Conservation (phyloP, 2,113 vertebrate species). For the Echinops telfairi region DNA sequence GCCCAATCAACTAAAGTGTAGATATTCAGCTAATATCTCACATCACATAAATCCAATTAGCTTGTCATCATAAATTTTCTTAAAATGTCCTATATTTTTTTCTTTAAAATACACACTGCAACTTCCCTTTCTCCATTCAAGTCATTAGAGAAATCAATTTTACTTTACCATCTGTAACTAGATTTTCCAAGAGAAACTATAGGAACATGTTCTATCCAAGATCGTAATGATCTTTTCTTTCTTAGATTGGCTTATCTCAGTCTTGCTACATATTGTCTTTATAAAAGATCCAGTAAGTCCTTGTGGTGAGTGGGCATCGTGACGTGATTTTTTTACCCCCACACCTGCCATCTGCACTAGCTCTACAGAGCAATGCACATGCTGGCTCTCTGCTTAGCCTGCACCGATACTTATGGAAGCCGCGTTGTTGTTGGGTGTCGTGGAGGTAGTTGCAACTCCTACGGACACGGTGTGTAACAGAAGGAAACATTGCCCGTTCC, state of each 20-base stretch:
- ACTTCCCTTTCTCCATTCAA: slow-evolving; percentile 22
- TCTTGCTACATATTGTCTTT: slow-evolving; percentile 67
- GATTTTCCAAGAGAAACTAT: slow-evolving; percentile 80
- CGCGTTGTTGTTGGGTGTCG: too few species aligned
- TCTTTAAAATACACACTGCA: background rate
- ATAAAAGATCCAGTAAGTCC: slow-evolving; percentile 33
- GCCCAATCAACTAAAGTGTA: background rate
- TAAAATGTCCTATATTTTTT: slow-evolving; percentile 51
- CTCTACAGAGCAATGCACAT: slow-evolving; percentile 66
- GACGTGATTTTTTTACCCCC: slow-evolving; percentile 53
- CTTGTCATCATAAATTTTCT: slow-evolving; percentile 22
- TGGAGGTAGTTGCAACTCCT: too few species aligned
- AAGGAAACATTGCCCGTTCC: too few species aligned
- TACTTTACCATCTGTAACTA: slow-evolving; percentile 80
- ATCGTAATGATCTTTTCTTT: slow-evolving; percentile 69
- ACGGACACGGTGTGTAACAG: too few species aligned
- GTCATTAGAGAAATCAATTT: slow-evolving; percentile 80
- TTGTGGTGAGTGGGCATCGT: background rate
- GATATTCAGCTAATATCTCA: background rate
- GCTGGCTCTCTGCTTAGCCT: slow-evolving; percentile 64
- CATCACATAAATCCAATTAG: background rate
- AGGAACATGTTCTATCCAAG: background rate
- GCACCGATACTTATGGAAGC: slow-evolving; percentile 66
- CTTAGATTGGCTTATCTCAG: slow-evolving; percentile 75
- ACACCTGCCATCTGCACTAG: slow-evolving; percentile 72